Percentiles rank a stretch among this genome's conserved stretches.
Evolutionary conservation across 1,140 invertebrate genomes (phyloP).

Genomic region (Bemisia tabaci): DNA sequence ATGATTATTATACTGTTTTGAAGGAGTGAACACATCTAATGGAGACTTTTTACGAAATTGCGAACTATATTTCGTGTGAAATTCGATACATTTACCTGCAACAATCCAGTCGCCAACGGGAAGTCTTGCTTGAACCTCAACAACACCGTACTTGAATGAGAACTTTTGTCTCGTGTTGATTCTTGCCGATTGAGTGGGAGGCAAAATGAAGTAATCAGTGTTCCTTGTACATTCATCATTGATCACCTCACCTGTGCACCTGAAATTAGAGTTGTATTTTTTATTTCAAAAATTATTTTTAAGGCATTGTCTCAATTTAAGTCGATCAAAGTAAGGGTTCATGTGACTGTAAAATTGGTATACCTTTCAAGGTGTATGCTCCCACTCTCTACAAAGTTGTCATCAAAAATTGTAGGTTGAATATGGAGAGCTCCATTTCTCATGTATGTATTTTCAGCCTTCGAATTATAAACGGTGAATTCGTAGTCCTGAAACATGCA

Average conservation of each 20-base stretch:
- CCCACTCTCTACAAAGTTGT: constrained; percentile 9
- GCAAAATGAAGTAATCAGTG: constrained; percentile 33
- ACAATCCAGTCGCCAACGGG: constrained; percentile 59
- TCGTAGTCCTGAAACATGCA: constrained; percentile 20
- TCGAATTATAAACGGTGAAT: constrained; percentile 13
- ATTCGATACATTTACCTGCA: constrained; percentile 46
- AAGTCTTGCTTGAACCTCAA: constrained; percentile 52
- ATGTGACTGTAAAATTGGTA: too few relatives aligned
- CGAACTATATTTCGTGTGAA: too few relatives aligned
- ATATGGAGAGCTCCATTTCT: constrained; percentile 12
- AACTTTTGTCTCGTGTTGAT: constrained; percentile 46
- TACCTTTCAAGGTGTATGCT: constrained; percentile 10
- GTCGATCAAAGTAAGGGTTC: too few relatives aligned
- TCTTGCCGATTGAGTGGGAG: constrained; percentile 48
- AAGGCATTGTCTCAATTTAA: too few relatives aligned
- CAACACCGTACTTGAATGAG: constrained; percentile 46
- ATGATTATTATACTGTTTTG: too few relatives aligned
- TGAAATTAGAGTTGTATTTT: constrained; percentile 7
- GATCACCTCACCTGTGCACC: constrained; percentile 18
- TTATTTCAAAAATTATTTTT: too few relatives aligned
- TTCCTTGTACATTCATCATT: constrained; percentile 12
- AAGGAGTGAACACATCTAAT: too few relatives aligned
- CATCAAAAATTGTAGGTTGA: constrained; percentile 9
- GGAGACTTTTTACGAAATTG: too few relatives aligned
- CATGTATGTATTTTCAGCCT: constrained; percentile 6